A percentile compares a stretch with the other conserved stretches of the same genome.
Evolutionary conservation across 2,797 vertebrate genomes (phyloP).

Genomic region (Okamejei kenojei): DNA sequence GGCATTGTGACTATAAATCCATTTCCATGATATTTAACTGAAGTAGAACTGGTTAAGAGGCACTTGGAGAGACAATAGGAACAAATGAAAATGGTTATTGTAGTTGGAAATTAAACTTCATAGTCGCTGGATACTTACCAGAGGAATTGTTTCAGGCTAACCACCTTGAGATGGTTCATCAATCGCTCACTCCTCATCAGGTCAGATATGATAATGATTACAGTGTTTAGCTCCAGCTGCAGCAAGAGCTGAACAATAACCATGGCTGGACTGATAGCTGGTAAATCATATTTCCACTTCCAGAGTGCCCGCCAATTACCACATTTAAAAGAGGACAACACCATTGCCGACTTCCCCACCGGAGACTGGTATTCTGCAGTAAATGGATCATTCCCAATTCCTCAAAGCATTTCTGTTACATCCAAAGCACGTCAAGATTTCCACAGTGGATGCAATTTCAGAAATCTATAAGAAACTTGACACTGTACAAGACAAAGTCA

Average conservation of each 20-base stretch:
- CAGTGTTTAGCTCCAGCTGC: neutral
- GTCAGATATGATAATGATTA: neutral
- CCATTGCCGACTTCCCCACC: neutral
- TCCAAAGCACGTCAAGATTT: neutral
- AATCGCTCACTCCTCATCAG: neutral
- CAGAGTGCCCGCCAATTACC: neutral
- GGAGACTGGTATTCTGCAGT: neutral
- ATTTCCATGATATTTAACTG: neutral
- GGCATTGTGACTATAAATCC: neutral
- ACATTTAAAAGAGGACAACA: neutral
- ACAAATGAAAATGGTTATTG: neutral
- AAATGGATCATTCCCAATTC: neutral
- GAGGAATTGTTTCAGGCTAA: neutral
- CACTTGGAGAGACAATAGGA: neutral
- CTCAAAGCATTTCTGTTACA: neutral
- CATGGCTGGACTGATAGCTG: neutral
- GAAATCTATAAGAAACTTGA: neutral
- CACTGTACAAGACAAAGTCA: neutral
- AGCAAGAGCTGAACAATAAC: neutral
- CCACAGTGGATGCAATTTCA: neutral
- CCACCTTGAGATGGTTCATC: neutral
- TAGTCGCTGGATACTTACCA: neutral
- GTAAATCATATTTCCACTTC: neutral
- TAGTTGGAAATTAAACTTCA: neutral
- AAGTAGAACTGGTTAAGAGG: neutral